Evolutionary conservation across 2,888 invertebrate genomes (phyloP).

Genomic region (Drosophila mimetica): DNA sequence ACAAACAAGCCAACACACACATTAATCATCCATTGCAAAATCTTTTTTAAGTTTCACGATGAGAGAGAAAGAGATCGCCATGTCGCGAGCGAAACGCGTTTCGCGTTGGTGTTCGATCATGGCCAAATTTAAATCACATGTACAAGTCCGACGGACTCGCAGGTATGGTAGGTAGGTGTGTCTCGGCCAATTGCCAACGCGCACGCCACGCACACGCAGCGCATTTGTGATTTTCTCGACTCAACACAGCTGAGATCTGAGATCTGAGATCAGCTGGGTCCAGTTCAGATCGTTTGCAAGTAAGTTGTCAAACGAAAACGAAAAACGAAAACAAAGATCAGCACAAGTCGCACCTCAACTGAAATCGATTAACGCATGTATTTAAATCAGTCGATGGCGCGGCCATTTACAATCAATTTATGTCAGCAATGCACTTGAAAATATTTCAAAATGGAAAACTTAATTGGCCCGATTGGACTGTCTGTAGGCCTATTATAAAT

Average conservation of each 20-base stretch:
- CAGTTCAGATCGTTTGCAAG: slow-evolving; percentile 27
- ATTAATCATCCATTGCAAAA: slow-evolving; percentile 74
- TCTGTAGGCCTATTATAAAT: slow-evolving; percentile 1
- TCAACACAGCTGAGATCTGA: slow-evolving; percentile 8
- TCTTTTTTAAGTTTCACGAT: slow-evolving; percentile 63
- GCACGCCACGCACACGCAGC: slow-evolving; percentile 44
- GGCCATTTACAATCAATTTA: slow-evolving; percentile 28
- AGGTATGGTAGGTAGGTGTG: slow-evolving; percentile 43
- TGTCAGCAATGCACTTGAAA: slow-evolving; percentile 61
- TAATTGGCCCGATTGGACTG: slow-evolving; percentile 13
- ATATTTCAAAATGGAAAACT: slow-evolving; percentile 21
- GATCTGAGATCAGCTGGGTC: slow-evolving; percentile 26
- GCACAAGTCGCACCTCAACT: slow-evolving; percentile 28
- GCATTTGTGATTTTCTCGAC: slow-evolving; percentile 3
- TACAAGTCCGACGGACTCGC: background rate
- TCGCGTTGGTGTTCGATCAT: slow-evolving; percentile 67
- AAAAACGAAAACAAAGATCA: slow-evolving; percentile 2
- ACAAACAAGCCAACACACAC: slow-evolving; percentile 24
- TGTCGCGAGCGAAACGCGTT: slow-evolving; percentile 42
- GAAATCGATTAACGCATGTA: slow-evolving; percentile 58
- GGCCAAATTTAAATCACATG: slow-evolving; percentile 64
- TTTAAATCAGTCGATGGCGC: slow-evolving; percentile 55
- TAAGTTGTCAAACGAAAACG: slow-evolving; percentile 39
- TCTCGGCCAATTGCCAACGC: slow-evolving; percentile 47
- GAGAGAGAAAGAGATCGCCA: slow-evolving; percentile 6